Base-by-base conservation (phyloP, 2,797 vertebrate genomes). In the Discoglossus pictus region DNA sequence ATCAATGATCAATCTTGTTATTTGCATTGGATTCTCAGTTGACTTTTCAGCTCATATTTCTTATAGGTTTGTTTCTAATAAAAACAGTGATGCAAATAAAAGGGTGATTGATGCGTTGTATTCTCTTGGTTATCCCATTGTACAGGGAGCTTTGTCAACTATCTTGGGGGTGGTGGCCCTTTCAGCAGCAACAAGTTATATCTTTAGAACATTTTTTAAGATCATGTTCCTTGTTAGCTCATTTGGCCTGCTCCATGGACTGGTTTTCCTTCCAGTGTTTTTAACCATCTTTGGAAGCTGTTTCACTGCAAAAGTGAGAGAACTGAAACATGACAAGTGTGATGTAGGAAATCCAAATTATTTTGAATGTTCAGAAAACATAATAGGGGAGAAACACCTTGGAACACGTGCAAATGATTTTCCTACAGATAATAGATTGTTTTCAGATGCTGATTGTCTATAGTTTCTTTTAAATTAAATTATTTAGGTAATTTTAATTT, bases 21-120 rank as follows among this genome's bases (percentile, higher is more conserved):
- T 93, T 77, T 92, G 93, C 61, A 90, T 94, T 3, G 93, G 92
- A 2, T 95, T 96, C 81, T 94, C 93, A 0, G 93, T 96, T 0
- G 90, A 94, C 76, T 95, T 94, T 74, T 93, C 92, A n/a, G 90
- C 91, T 23, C 93, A 94, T 6, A 85, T 95, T 75, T 89, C 61
- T 13, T 94, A 93, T 40, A 77, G 84, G 7, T 94, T 92, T 69
- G 85, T 92, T 69, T 86, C 82, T 0, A 93, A 88, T 66, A 1
- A 62, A 4, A 81, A 89, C 56, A 1, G 53, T 0, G 78, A 80
- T 1, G 74, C 64, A n/a, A 89, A 92, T 18, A 34, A 78, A 48
- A 92, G 72, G 70, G 70, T 80, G 0, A 38, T 72, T 2, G 87
- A 93, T 4, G 89, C 90, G 2, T 71, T 96, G 43, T 75, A 86